A percentile compares a stretch with the other conserved stretches of the same genome.
Conservation (phyloP, 2,888 invertebrate species). For the Mactromeris polynyma region DNA sequence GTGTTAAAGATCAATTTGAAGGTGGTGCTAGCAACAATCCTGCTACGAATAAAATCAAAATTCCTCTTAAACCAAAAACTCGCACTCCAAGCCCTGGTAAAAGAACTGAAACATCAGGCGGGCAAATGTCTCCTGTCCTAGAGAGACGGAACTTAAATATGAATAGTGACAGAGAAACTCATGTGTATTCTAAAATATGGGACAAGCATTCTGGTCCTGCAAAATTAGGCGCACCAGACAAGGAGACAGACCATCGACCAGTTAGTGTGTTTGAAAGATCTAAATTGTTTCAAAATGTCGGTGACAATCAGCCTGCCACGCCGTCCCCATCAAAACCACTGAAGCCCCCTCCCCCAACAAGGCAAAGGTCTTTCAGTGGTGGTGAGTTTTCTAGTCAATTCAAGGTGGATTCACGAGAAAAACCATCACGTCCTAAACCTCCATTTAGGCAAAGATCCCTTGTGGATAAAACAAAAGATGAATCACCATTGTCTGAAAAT, state of each 20-base stretch:
- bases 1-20: constrained; percentile 46
- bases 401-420: constrained; percentile 16
- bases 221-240: constrained; percentile 25
- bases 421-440: constrained; percentile 49
- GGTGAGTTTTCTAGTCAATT: not conserved
- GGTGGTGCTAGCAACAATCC: not conserved
- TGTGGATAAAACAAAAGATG: constrained; percentile 36
- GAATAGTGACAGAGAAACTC: not conserved
- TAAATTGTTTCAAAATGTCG: constrained; percentile 73
- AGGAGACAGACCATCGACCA: constrained; percentile 39
- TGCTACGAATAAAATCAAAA: constrained; percentile 21
- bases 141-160: constrained; percentile 5
- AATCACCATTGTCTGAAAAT: constrained; percentile 9
- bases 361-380: constrained; percentile 59
- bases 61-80: constrained; percentile 37
- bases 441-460: constrained; percentile 56
- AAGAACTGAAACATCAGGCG: not conserved
- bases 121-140: constrained; percentile 1
- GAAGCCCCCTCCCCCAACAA: constrained; percentile 54
- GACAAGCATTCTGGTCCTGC: constrained; percentile 14
- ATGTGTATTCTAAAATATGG: constrained; percentile 41
- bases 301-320: not conserved
- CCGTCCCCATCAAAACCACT: constrained; percentile 42
- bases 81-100: constrained; percentile 33
- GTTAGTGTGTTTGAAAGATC: constrained; percentile 74